Evolutionary conservation across 2,888 invertebrate genomes (phyloP).

Genomic region (Tribolium freemani): DNA sequence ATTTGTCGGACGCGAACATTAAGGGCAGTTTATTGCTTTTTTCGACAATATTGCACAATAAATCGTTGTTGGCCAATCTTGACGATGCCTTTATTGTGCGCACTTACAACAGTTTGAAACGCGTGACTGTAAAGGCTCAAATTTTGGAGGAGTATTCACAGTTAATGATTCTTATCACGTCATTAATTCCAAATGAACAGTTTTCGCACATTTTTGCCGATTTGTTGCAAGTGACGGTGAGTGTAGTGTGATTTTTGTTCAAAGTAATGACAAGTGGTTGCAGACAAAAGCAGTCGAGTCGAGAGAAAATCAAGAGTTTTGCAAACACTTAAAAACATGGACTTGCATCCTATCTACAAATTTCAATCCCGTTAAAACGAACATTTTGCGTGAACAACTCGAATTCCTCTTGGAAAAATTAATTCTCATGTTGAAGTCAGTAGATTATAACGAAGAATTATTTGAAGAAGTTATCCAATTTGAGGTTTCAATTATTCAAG

Average conservation of each 20-base stretch:
- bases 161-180: constrained; percentile 58
- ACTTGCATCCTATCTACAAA: constrained; percentile 57
- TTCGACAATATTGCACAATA: constrained; percentile 59
- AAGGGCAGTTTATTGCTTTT: constrained; percentile 57
- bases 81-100: constrained; percentile 55
- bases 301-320: constrained; percentile 44
- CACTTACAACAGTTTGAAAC: constrained; percentile 57
- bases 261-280: constrained; percentile 9
- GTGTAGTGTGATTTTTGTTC: constrained; percentile 22
- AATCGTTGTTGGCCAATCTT: constrained; percentile 51
- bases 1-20: constrained; percentile 44
- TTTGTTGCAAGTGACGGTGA: constrained; percentile 59
- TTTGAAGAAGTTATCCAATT: constrained; percentile 57
- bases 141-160: constrained; percentile 58
- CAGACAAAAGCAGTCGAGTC: constrained; percentile 46
- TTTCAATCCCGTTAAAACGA: constrained; percentile 60
- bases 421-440: constrained; percentile 47
- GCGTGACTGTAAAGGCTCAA: constrained; percentile 46
- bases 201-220: constrained; percentile 57
- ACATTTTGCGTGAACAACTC: constrained; percentile 55
- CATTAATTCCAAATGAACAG: constrained; percentile 59
- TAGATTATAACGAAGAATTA: constrained; percentile 48
- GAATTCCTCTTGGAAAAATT: constrained; percentile 57
- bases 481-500: constrained; percentile 58
- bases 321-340: constrained; percentile 57